Evolutionary conservation across 2,797 vertebrate species (phyloP).

Genomic region (Gila robusta): DNA sequence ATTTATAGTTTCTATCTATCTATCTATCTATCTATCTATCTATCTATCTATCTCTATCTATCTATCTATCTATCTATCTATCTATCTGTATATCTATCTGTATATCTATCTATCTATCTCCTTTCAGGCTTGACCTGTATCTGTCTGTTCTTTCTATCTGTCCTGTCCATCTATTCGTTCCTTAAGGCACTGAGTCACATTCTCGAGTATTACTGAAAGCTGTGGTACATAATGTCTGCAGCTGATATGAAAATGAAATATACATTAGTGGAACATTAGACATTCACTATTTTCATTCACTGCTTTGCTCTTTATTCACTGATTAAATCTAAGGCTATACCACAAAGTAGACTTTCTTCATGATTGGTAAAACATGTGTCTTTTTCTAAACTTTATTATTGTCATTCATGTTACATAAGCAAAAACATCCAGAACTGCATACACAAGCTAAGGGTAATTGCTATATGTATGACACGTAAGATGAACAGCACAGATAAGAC

Average conservation of each 20-base stretch:
- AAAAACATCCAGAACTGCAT: not conserved
- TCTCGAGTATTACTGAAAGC: not conserved
- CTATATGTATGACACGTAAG: constrained; percentile 18
- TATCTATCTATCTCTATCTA: not conserved
- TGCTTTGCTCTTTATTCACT: not conserved
- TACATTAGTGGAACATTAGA: not conserved
- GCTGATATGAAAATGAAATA: not conserved
- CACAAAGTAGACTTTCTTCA: not conserved
- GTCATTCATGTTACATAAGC: not conserved
- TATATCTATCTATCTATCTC: not conserved
- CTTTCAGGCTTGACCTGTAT: not conserved
- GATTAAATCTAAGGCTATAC: not conserved
- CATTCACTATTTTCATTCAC: not conserved
- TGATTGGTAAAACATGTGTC: not conserved
- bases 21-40: constrained; percentile 1
- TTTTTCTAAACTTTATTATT: not conserved
- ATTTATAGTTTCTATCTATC: not conserved
- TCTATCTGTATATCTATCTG: not conserved
- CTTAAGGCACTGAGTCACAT: not conserved
- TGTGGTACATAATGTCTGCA: not conserved
- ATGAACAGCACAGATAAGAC: constrained; percentile 46
- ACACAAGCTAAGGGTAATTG: constrained; percentile 25
- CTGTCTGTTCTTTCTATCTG: not conserved
- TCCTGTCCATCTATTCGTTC: not conserved
- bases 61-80: not conserved